phyloP scores from a whole-genome alignment of 2,113 vertebrate genomes.

The Puffinus mauretanicus region DNA sequence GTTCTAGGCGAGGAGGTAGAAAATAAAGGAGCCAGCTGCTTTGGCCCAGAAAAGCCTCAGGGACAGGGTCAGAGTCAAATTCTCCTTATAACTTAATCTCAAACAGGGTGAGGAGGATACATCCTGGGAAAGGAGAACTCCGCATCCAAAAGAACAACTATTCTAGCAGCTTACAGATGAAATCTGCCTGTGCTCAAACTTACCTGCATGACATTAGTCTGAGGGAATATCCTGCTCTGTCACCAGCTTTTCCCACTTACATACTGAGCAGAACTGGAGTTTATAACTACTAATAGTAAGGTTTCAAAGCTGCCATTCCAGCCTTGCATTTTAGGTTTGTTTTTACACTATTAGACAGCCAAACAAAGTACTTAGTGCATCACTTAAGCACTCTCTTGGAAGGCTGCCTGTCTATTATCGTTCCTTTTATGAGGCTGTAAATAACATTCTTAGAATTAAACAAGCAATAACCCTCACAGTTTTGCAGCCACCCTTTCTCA shows the following conservation, averaged over 20 bases:
- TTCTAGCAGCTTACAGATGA: background rate
- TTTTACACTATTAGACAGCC: background rate
- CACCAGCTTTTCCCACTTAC: background rate
- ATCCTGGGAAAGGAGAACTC: background rate
- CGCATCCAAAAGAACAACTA: background rate
- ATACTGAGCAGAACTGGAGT: background rate
- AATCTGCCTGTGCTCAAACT: background rate
- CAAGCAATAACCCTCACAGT: slow-evolving; percentile 29
- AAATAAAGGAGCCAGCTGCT: background rate
- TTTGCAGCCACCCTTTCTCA: background rate
- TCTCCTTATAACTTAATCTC: background rate
- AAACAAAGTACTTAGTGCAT: background rate
- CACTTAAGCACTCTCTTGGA: slow-evolving; percentile 2
- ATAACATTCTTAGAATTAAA: slow-evolving; percentile 56
- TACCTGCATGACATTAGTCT: background rate
- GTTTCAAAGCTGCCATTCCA: background rate
- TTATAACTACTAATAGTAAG: background rate
- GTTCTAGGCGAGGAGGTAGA: background rate
- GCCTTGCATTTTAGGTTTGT: background rate
- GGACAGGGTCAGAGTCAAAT: background rate
- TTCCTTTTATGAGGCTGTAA: slow-evolving; percentile 53
- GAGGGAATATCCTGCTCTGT: background rate
- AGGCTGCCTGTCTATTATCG: slow-evolving; percentile 27
- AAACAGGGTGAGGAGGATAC: background rate
- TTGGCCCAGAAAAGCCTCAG: background rate